Conservation (phyloP, 2,113 vertebrate species). For the Oxygymnocypris stewartii region DNA sequence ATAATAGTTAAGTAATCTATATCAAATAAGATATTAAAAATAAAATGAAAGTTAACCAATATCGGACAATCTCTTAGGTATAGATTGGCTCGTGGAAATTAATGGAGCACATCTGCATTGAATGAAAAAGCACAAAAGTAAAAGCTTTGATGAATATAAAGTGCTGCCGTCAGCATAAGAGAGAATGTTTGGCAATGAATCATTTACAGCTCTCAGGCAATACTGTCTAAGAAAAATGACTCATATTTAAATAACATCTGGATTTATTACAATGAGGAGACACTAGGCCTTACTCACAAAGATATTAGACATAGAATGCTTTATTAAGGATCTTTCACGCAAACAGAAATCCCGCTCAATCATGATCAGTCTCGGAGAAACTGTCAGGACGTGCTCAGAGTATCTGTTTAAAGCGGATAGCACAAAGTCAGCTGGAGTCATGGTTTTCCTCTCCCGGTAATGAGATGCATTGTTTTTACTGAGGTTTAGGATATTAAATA, state of each 20-base stretch:
- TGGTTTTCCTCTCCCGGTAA: background rate
- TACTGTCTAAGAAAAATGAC: conserved; percentile 24
- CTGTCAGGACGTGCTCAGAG: conserved; percentile 15
- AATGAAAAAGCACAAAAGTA: background rate
- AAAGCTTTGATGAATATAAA: conserved; percentile 11
- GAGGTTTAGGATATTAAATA: conserved; percentile 18
- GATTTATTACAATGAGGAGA: conserved; percentile 16
- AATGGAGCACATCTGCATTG: background rate
- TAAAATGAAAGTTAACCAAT: background rate
- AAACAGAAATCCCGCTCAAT: conserved; percentile 31
- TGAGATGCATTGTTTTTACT: conserved; percentile 22
- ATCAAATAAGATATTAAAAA: background rate
- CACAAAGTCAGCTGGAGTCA: conserved; percentile 26
- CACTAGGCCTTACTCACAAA: conserved; percentile 10
- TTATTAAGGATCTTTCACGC: conserved; percentile 10
- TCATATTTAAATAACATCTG: background rate
- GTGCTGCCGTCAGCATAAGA: conserved; percentile 6
- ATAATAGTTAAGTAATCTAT: background rate
- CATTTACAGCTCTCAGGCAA: conserved; percentile 1
- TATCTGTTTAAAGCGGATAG: conserved; percentile 13
- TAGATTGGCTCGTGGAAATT: background rate
- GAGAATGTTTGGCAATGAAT: background rate
- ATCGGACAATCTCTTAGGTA: background rate
- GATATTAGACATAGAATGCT: conserved; percentile 14
- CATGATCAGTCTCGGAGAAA: conserved; percentile 16